Base-by-base conservation (phyloP, 2,113 vertebrate genomes). In the Gopherus evgoodei region DNA sequence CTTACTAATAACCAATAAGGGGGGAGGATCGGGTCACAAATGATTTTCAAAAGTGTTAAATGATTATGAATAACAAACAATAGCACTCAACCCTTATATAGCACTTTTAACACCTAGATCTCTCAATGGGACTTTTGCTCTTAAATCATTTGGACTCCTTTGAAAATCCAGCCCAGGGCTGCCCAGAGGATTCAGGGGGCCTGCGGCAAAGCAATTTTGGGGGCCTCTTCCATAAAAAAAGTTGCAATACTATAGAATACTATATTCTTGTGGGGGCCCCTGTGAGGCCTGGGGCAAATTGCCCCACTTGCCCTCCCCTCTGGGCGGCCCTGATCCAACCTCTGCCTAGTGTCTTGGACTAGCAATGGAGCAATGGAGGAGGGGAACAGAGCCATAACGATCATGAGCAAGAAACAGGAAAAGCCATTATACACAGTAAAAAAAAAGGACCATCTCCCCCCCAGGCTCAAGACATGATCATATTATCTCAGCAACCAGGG, bases 401-500 rank as follows among this genome's bases (percentile, higher is more conserved):
- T 86, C 94, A 94, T 52, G 90, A 78, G 0, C 4, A 86, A 94
- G 95, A 96, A 97, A 97, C 95, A 97, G 97, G 96, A 97, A 97
- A 97, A 97, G 90, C 95, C 94, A 95, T 97, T 97, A 93, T 95
- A 96, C 54, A 81, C 84, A 95, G 95, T 42, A 93, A 96, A 95
- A 96, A 96, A 97, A 96, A 97, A 95, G 93, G 92, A 44, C 94
- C 52, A 89, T 86, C 96, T 96, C 94, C 96, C 95, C 91, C 91
- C 86, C 79, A 75, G 8, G 69, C 72, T 94, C 96, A 81, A 97
- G 97, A 97, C 96, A 97, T 0, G 62, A 93, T 78, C 84, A 1
- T 65, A 93, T 97, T 94, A 97, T 97, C 97, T 97, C 91, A 96
- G 97, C 95, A 95, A 96, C 91, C 93, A 93, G 96, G 57, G 50